Base-by-base conservation (phyloP, 2,888 invertebrate genomes). In the Dicranocentrus wangi region DNA sequence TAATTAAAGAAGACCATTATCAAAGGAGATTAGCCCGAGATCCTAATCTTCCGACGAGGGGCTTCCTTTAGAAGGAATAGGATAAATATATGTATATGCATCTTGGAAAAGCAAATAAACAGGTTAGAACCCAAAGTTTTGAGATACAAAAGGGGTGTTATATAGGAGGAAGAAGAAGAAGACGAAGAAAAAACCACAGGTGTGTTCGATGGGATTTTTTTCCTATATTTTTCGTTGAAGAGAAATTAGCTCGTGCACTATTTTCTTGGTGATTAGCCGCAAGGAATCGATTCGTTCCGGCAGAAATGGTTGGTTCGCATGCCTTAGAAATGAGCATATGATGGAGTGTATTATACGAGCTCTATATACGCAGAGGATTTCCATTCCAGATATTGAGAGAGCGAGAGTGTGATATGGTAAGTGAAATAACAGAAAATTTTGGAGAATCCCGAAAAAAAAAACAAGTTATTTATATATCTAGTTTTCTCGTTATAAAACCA, bases 131-230 rank as follows among this genome's bases (percentile, higher is more conserved):
- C n/a, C 8, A 66, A 8, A n/a, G 1, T 66, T 43, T 27, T 43
- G 8, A 1, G 2, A 8, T 17, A 28, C 0, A 61, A 19, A 15
- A n/a, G n/a, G n/a, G n/a, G n/a, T n/a, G n/a, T n/a, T n/a, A n/a
- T n/a, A n/a, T n/a, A n/a, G n/a, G n/a, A n/a, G n/a, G n/a, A n/a
- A n/a, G n/a, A n/a, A n/a, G n/a, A n/a, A n/a, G n/a, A n/a, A n/a
- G n/a, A n/a, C n/a, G n/a, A n/a, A 61, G 61, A 17, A 13, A 27
- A 68, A 51, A 68, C 68, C 65, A 65, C 68, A 68, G 68, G 68
- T 68, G 68, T 25, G 19, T 51, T 68, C 28, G n/a, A 65, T 55
- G 13, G 61, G 13, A 51, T 17, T 51, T 51, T 51, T 51, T 51
- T n/a, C 2, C 5, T 61, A 17, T 61, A 32, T 23, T 61, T 19